A percentile compares a stretch with the other conserved stretches of the same genome.
phyloP scores from a whole-genome alignment of 1,140 invertebrate genomes.

The Phocides pigmalion region DNA sequence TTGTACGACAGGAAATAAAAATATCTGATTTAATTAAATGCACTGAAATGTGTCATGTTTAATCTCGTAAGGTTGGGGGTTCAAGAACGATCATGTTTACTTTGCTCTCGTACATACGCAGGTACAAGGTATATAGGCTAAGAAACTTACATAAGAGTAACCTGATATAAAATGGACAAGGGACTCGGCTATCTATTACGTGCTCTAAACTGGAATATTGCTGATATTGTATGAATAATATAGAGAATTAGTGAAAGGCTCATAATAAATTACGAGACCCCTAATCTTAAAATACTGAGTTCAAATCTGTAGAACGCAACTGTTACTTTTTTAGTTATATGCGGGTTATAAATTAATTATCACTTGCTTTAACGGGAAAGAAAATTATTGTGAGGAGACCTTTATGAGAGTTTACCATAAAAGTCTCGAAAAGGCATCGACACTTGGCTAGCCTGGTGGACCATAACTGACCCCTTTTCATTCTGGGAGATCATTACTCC shows the following conservation, averaged over 20 bases:
- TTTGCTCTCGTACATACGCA: neutral
- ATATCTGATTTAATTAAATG: neutral
- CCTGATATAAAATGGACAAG: neutral
- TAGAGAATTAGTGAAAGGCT: neutral
- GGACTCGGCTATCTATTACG: neutral
- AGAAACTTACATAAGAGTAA: neutral
- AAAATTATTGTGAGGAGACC: no score
- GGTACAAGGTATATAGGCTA: no score
- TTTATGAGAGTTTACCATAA: no score
- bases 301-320: no score
- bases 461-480: no score
- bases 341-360: no score
- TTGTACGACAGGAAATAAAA: neutral
- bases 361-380: no score
- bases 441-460: no score
- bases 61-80: neutral
- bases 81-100: neutral
- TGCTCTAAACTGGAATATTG: neutral
- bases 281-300: no score
- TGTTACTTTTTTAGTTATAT: no score
- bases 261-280: neutral
- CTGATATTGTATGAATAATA: neutral
- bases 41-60: constrained; percentile 2
- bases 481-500: no score
- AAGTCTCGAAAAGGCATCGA: no score